A percentile compares a stretch with the other conserved stretches of the same genome.
Evolutionary conservation across 2,888 invertebrate genomes (phyloP).

Genomic region (Oscheius sp.): DNA sequence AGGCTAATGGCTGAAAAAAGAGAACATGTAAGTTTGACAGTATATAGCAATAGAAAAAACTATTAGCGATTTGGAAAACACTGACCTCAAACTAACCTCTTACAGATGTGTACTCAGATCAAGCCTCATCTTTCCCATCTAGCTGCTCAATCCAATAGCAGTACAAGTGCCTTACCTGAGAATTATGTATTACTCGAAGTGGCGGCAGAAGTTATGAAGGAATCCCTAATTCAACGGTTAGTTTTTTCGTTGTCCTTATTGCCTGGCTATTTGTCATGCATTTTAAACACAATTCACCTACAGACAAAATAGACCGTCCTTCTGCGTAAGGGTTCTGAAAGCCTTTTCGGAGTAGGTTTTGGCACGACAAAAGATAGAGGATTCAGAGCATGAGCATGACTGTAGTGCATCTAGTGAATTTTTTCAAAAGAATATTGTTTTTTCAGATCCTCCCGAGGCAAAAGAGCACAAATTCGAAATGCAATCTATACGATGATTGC

Average conservation of each 20-base stretch:
- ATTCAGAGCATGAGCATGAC: not conserved
- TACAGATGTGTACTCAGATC: constrained; percentile 44
- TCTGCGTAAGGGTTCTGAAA: constrained; percentile 16
- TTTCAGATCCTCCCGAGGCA: constrained; percentile 51
- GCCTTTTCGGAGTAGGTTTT: constrained; percentile 16
- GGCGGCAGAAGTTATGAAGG: constrained; percentile 53
- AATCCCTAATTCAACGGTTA: constrained; percentile 50
- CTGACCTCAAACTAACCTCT: not conserved
- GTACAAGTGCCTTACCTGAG: constrained; percentile 37
- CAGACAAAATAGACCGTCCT: constrained; percentile 4
- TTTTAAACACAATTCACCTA: no score
- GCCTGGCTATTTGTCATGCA: no score
- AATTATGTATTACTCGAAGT: constrained; percentile 53
- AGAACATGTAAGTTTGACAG: constrained; percentile 37
- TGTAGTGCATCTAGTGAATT: not conserved
- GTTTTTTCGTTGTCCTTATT: no score
- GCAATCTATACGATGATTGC: constrained; percentile 59
- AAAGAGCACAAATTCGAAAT: constrained; percentile 53
- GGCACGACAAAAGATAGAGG: not conserved
- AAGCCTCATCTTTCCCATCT: constrained; percentile 34
- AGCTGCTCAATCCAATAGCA: constrained; percentile 8
- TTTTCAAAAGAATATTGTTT: not conserved
- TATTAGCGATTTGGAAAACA: not conserved
- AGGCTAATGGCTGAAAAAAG: constrained; percentile 54
- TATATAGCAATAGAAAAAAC: not conserved